Base-by-base conservation (phyloP, 2,888 invertebrate genomes). In the Meteorus colon region DNA sequence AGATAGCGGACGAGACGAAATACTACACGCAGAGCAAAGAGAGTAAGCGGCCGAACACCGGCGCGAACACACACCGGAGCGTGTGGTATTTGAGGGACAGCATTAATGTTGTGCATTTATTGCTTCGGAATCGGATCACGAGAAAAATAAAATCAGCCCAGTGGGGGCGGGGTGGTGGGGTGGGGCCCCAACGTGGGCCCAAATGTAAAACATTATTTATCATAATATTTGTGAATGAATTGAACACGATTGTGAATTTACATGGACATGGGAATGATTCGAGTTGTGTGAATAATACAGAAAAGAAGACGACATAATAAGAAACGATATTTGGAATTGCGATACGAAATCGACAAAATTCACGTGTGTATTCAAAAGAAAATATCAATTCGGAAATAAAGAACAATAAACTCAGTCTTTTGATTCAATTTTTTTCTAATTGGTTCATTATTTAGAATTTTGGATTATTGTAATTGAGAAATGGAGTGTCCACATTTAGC, bases 401-500 rank as follows among this genome's bases (percentile, higher is more conserved):
- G 37, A 27, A 41, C 37, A 45, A 10, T 10, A 6, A 10, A 51
- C 19, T 55, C 27, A 24, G 14, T 60, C 8, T 71, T 45, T 16
- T 37, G 24, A 59, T 60, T 60, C 16, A 45, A 34, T 37, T 19
- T 72, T 73, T 65, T 66, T 66, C 51, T 34, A 0, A 8, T 34
- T 34, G 4, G 24, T 37, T 45, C 45, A 48, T 4, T 62, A 12
- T 77, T 75, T 77, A 69, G 59, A 12, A 12, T 41, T 41, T 8
- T 41, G 2, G 8, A 34, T 34, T 34, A 41, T 41, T 41, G 41
- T 12, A 8, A 41, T 41, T 79, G 80, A 82, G 86, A 91, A 89
- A 94, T 94, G 94, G 93, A 94, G 91, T 94, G 94, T 90, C 91
- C 93, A 87, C 94, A 94, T 91, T 92, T 94, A 86, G 91, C 91